These are phyloP conservation scores for Neosalanx taihuensis DNA, from an alignment of 2,797 vertebrate genomes.

Conservation along the genomic window DNA sequence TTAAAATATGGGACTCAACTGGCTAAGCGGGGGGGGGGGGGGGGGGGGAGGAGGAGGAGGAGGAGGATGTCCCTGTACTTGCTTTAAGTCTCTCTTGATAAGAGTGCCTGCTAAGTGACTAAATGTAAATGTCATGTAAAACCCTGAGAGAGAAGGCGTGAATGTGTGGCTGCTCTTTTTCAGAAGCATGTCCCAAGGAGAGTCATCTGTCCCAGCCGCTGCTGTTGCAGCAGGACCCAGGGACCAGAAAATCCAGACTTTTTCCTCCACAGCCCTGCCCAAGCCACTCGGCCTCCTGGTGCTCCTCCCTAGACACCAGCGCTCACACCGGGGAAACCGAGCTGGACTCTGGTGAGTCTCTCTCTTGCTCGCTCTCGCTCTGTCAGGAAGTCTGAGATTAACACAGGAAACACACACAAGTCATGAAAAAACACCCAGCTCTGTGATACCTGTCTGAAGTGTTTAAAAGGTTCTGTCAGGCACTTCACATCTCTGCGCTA, in stretches of 20 bases:
- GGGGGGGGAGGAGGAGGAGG: no score
- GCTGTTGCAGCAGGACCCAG: constrained; percentile 44
- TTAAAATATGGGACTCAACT: no score
- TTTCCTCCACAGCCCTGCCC: constrained; percentile 36
- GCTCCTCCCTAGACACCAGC: constrained; percentile 46
- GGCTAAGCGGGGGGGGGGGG: no score
- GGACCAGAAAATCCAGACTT: constrained; percentile 26
- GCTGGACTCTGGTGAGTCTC: constrained; percentile 52
- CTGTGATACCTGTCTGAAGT: background rate
- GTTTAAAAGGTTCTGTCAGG: background rate
- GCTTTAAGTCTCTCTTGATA: no score
- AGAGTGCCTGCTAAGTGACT: no score
- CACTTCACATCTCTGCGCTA: background rate
- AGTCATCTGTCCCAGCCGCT: constrained; percentile 46
- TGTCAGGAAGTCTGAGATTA: background rate
- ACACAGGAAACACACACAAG: background rate
- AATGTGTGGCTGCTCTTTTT: constrained; percentile 24
- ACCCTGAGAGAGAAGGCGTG: no score
- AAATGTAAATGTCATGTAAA: no score
- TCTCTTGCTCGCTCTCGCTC: background rate
- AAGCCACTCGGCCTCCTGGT: constrained; percentile 61
- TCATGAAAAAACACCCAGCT: background rate
- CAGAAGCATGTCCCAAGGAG: constrained; percentile 60
- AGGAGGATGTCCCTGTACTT: no score
- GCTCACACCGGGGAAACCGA: constrained; percentile 47